Evolutionary conservation across 2,113 vertebrate species (phyloP).

Genomic region (Saccopteryx leptura): DNA sequence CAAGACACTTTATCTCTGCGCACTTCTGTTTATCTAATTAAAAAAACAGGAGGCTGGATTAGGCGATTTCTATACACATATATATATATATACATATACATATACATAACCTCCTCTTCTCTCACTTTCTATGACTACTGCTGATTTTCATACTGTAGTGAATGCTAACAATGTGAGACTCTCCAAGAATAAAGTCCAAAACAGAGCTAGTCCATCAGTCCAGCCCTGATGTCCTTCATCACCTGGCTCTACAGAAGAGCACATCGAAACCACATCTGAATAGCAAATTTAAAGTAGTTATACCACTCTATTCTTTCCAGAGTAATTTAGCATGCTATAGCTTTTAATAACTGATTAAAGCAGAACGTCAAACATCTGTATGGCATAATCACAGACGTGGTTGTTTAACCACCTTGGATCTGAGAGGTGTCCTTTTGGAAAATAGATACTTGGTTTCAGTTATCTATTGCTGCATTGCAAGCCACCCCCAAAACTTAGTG

Average conservation of each 20-base stretch:
- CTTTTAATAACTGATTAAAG: conserved; percentile 27
- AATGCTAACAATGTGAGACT: conserved; percentile 20
- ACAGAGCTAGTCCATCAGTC: background rate
- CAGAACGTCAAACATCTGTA: background rate
- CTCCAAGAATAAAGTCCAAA: conserved; percentile 9
- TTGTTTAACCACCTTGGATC: background rate
- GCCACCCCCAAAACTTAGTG: background rate
- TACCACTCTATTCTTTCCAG: background rate
- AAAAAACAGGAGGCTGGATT: background rate
- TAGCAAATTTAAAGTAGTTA: background rate
- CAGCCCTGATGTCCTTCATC: background rate
- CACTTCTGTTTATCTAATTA: background rate
- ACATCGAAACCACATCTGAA: background rate
- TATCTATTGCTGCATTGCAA: background rate
- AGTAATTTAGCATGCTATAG: background rate
- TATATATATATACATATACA: background rate
- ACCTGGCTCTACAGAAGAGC: background rate
- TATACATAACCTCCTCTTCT: background rate
- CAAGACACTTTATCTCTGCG: background rate
- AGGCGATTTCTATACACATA: background rate
- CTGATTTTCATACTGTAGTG: conserved; percentile 3
- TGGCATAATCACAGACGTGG: background rate
- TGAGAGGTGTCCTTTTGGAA: conserved; percentile 31
- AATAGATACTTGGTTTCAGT: background rate
- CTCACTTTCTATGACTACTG: background rate